These are phyloP conservation scores for Piprites chloris DNA, from an alignment of 2,113 vertebrate species.

Conservation along the genomic window DNA sequence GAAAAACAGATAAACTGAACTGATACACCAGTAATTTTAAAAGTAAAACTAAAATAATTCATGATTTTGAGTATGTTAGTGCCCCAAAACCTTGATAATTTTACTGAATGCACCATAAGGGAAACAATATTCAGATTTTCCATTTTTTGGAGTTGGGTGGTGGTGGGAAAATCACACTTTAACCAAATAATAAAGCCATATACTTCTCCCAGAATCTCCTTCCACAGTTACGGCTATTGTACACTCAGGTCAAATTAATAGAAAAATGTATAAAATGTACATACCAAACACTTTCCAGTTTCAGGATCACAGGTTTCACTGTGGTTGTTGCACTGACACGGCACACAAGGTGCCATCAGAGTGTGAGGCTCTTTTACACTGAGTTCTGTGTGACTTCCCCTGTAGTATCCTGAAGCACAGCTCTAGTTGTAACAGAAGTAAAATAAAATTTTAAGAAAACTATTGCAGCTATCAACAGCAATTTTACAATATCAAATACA, in stretches of 20 bases:
- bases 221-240: background rate
- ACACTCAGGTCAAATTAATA: background rate
- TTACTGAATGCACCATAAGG: background rate
- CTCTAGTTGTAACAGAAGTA: conserved; percentile 60
- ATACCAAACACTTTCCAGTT: conserved; percentile 88
- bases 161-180: background rate
- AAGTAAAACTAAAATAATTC: background rate
- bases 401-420: conserved; percentile 86
- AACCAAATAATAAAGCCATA: background rate
- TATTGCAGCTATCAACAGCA: background rate
- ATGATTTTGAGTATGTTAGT: background rate
- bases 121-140: background rate
- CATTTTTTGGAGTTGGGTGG: background rate
- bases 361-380: background rate
- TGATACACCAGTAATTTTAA: background rate
- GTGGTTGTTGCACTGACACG: conserved; percentile 89
- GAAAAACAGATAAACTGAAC: background rate
- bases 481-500: too few species aligned
- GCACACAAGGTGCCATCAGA: conserved; percentile 78
- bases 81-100: background rate
- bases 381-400: conserved; percentile 68
- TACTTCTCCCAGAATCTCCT: background rate
- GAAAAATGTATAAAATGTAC: background rate
- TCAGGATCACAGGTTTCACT: conserved; percentile 82
- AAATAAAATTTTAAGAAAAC: background rate